These are phyloP conservation scores for Eulithis prunata DNA, from an alignment of 2,888 invertebrate genomes.

Conservation along the genomic window DNA sequence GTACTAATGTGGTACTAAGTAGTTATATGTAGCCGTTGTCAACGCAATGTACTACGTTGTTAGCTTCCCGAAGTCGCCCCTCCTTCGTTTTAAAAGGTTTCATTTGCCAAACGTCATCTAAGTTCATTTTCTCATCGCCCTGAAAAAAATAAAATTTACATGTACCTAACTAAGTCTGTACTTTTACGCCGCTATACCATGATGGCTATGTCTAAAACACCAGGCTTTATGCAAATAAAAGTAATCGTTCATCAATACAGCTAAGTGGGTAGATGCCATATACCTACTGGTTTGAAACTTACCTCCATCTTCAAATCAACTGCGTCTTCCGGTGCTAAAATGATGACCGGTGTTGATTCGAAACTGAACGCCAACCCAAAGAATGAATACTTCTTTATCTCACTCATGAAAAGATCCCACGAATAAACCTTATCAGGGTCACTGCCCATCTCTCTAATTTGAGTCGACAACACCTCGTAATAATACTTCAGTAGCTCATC, in stretches of 20 bases:
- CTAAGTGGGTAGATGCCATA: too few species aligned
- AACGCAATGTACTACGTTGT: slow-evolving; percentile 86
- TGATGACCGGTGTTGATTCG: slow-evolving; percentile 84
- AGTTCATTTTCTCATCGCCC: slow-evolving; percentile 81
- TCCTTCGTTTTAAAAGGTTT: slow-evolving; percentile 84
- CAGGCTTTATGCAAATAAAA: too few species aligned
- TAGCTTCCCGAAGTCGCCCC: slow-evolving; percentile 85
- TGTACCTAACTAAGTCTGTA: too few species aligned
- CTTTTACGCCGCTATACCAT: too few species aligned
- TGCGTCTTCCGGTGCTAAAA: slow-evolving; percentile 83
- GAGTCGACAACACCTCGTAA: slow-evolving; percentile 79
- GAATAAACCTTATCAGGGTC: slow-evolving; percentile 83
- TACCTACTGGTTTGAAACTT: not conserved
- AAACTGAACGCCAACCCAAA: slow-evolving; percentile 85
- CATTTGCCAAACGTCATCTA: slow-evolving; percentile 87
- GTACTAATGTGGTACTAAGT: too few species aligned
- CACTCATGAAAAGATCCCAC: slow-evolving; percentile 76
- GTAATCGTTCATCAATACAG: too few species aligned
- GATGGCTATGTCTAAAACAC: too few species aligned
- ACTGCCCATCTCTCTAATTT: slow-evolving; percentile 85
- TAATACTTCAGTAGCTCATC: slow-evolving; percentile 85
- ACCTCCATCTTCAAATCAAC: slow-evolving; percentile 72
- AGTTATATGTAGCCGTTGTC: slow-evolving; percentile 84
- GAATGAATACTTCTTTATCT: slow-evolving; percentile 82
- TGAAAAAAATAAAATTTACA: slow-evolving; percentile 48